phyloP scores from a whole-genome alignment of 2,888 invertebrate species.

The Rhagonycha lutea region DNA sequence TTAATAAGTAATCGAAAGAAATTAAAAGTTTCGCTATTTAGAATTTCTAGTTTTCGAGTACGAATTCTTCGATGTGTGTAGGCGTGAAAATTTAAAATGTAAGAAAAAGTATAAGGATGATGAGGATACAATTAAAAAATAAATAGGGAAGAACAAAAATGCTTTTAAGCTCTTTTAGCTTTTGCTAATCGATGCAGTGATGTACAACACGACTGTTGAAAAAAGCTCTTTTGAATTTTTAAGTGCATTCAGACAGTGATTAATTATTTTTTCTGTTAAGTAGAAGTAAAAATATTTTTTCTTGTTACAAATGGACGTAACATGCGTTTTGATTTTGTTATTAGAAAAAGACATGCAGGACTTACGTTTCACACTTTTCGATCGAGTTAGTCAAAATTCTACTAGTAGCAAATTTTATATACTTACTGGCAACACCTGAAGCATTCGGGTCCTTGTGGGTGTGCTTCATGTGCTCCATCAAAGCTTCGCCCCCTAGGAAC shows the following conservation, averaged over 20 bases:
- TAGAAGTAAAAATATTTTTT: constrained; percentile 20
- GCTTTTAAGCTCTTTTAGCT: constrained; percentile 38
- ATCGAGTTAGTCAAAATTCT: background rate
- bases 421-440: constrained; percentile 88
- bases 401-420: constrained; percentile 35
- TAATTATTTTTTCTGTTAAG: constrained; percentile 39
- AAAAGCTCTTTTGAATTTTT: constrained; percentile 44
- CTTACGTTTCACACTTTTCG: background rate
- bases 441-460: constrained; percentile 92
- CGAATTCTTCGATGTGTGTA: background rate
- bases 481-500: constrained; percentile 88
- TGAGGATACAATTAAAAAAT: constrained; percentile 36
- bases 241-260: constrained; percentile 51
- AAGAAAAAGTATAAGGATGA: constrained; percentile 22
- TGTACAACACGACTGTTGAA: constrained; percentile 35
- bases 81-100: background rate
- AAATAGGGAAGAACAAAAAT: constrained; percentile 39
- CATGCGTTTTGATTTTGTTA: constrained; percentile 3
- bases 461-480: constrained; percentile 96
- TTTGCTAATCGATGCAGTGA: constrained; percentile 35
- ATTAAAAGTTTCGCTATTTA: constrained; percentile 19
- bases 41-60: background rate
- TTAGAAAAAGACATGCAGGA: background rate
- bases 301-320: background rate
- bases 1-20: constrained; percentile 13